Base-by-base conservation (phyloP, 2,888 invertebrate species). In the Drosophila anomalipes region DNA sequence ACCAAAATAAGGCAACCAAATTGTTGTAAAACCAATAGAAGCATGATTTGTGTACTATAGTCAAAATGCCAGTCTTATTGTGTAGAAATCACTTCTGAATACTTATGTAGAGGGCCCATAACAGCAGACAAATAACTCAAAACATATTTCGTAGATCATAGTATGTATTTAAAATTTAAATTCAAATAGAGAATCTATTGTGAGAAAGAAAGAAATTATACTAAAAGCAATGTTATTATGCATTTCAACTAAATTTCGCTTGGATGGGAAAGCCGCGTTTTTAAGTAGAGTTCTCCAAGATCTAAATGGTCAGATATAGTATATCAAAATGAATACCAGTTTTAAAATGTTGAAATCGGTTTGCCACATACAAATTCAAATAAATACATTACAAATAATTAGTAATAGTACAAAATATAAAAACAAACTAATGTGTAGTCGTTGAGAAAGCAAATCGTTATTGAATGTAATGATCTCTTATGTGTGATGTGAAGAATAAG, bases 201-300 rank as follows among this genome's bases (percentile, higher is more conserved):
- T 70, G 66, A 66, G 14, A 54, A 30, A 32, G 54, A 66, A 26
- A 14, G 63, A 51, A 72, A 78, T 63, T 52, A 49, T 54, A 61
- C 35, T 30, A 68, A 41, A 68, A 77, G 70, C 70, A 83, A 86
- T 90, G 81, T 79, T 88, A 35, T 72, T 69, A 80, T 72, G 83
- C 83, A 83, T 81, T 83, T 83, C 71, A 70, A 71, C 51, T 37
- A 74, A 64, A 28, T 54, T 35, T 61, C 37, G 52, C 60, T 61
- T 60, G 52, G n/a, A 44, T 30, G 56, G 12, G 19, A 47, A 32
- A 26, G 14, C 19, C 64, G 30, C 32, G 41, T 57, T 32, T 60
- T 26, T 16, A 47, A 52, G 41, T 39, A 28, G 51, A 70, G 14
- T 52, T 60, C 62, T 56, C 28, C 22, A 69, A 68, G 53, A 58